Evolutionary conservation across 2,797 vertebrate genomes (phyloP).

Genomic region (Rhinoraja longicauda): DNA sequence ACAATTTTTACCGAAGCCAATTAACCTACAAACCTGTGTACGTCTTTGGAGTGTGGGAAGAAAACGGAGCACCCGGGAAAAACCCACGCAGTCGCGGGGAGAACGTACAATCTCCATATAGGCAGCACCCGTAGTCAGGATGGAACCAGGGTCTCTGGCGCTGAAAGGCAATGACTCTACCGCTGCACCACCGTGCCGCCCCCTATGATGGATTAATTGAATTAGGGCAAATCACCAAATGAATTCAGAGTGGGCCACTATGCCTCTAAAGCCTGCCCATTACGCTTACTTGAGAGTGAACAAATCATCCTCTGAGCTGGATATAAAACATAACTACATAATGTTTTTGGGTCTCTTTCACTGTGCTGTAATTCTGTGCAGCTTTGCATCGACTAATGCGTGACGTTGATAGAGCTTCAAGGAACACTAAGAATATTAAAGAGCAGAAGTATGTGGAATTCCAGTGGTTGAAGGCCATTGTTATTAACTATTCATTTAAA

Average conservation of each 20-base stretch:
- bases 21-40: no score
- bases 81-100: no score
- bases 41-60: no score
- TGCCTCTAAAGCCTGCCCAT: neutral
- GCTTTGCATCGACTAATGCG: neutral
- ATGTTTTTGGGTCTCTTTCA: neutral
- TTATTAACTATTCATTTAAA: conserved; percentile 33
- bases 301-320: neutral
- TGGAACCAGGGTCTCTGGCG: no score
- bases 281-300: neutral
- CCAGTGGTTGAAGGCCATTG: neutral
- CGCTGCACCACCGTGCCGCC: no score
- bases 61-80: no score
- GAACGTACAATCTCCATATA: no score
- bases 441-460: neutral
- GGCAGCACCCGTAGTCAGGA: no score
- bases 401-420: neutral
- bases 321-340: neutral
- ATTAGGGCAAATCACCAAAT: neutral
- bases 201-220: no score
- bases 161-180: no score
- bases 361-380: neutral
- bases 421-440: conserved; percentile 2
- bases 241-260: no score
- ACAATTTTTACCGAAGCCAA: no score